Evolutionary conservation across 2,888 invertebrate species (phyloP).

Genomic region (Drosophila setosimentum): DNA sequence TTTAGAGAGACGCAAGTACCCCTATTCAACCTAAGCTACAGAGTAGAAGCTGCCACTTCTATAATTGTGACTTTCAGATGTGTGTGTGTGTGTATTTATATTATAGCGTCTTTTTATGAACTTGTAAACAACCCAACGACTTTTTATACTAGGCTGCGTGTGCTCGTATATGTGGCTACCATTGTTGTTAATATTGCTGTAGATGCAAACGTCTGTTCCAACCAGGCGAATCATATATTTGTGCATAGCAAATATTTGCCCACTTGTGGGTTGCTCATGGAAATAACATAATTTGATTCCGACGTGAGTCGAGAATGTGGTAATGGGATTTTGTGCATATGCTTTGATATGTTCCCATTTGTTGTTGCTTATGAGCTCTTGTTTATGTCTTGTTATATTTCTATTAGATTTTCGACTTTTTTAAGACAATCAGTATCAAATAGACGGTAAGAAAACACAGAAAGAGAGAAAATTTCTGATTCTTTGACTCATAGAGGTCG

Average conservation of each 20-base stretch:
- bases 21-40: neutral
- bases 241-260: conserved; percentile 72
- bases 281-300: conserved; percentile 78
- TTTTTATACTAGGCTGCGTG: conserved; percentile 44
- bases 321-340: conserved; percentile 56
- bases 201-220: conserved; percentile 41
- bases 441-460: neutral
- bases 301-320: conserved; percentile 29
- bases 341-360: conserved; percentile 18
- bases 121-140: conserved; percentile 80
- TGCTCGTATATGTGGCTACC: conserved; percentile 8
- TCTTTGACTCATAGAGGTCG: neutral
- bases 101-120: conserved; percentile 74
- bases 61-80: conserved; percentile 44
- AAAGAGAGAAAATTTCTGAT: neutral
- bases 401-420: neutral
- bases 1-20: conserved; percentile 51
- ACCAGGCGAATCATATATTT: conserved; percentile 67
- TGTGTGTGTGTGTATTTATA: conserved; percentile 20
- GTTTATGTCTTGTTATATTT: neutral
- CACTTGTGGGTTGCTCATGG: conserved; percentile 70
- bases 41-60: conserved; percentile 17
- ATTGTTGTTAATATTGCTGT: conserved; percentile 33
- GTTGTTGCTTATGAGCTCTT: neutral
- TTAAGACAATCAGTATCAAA: neutral